Percentiles rank a stretch among this genome's conserved stretches.
These are phyloP conservation scores for Pogoniulus pusillus DNA, from an alignment of 2,797 vertebrate genomes.

Conservation along the genomic window DNA sequence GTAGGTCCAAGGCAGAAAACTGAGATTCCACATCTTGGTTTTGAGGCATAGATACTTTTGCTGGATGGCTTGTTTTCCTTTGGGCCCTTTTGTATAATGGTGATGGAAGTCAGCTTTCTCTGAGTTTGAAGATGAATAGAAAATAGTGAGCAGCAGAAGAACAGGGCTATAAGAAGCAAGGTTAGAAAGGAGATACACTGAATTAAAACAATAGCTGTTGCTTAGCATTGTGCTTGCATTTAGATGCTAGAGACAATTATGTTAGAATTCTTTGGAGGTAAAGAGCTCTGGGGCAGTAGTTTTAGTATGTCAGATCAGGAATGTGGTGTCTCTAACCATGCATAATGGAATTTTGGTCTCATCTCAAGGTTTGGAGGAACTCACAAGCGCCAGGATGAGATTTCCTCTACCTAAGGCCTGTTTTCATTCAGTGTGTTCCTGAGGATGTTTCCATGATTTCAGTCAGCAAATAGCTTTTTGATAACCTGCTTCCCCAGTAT, in stretches of 20 bases:
- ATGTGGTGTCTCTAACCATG: not conserved
- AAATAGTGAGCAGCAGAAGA: not conserved
- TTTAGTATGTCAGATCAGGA: slow-evolving; percentile 17
- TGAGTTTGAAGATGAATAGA: not conserved
- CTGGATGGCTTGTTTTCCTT: not conserved
- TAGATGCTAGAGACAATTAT: not conserved
- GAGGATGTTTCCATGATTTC: not conserved
- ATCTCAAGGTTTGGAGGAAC: not conserved
- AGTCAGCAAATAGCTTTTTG: not conserved
- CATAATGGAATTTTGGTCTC: not conserved
- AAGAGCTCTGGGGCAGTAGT: slow-evolving; percentile 26
- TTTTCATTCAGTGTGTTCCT: not conserved
- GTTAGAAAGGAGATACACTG: not conserved
- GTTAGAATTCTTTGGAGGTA: slow-evolving; percentile 10
- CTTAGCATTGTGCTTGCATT: not conserved
- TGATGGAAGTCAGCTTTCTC: not conserved
- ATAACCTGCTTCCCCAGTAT: not conserved
- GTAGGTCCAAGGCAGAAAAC: not conserved
- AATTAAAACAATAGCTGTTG: not conserved
- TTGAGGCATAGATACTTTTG: not conserved
- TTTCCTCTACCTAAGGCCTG: not conserved
- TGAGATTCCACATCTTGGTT: not conserved
- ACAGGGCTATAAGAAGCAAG: not conserved
- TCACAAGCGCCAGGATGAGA: not conserved
- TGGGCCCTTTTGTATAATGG: not conserved